Percentiles rank a stretch among this genome's conserved stretches.
These are phyloP conservation scores for Eudemis profundana DNA, from an alignment of 2,888 invertebrate genomes.

Conservation along the genomic window DNA sequence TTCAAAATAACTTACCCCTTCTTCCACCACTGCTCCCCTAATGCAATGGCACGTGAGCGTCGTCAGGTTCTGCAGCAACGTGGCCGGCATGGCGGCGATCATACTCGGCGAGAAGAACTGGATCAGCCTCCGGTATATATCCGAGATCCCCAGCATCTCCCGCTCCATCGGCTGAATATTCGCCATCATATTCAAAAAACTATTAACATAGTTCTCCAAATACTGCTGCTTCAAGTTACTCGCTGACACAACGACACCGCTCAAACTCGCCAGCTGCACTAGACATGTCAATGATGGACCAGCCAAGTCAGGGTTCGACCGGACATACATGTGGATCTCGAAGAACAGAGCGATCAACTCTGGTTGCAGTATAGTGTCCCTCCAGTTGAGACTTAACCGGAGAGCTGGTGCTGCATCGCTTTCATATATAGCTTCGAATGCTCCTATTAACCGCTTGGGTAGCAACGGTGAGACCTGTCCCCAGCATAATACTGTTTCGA, in stretches of 20 bases:
- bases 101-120: slow-evolving; percentile 77
- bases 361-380: slow-evolving; percentile 90
- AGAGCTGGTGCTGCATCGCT: slow-evolving; percentile 87
- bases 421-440: slow-evolving; percentile 89
- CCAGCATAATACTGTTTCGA: slow-evolving; percentile 93
- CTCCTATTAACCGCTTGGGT: slow-evolving; percentile 89
- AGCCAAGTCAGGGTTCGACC: slow-evolving; percentile 89
- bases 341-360: slow-evolving; percentile 92
- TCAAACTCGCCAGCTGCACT: slow-evolving; percentile 88
- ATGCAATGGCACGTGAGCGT: slow-evolving; percentile 77
- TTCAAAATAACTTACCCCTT: slow-evolving; percentile 67
- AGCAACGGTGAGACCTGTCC: slow-evolving; percentile 89
- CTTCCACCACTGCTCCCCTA: slow-evolving; percentile 76
- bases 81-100: slow-evolving; percentile 73
- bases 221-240: slow-evolving; percentile 75
- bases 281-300: slow-evolving; percentile 93
- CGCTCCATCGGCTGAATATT: slow-evolving; percentile 75
- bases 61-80: slow-evolving; percentile 76
- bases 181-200: slow-evolving; percentile 76
- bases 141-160: slow-evolving; percentile 78
- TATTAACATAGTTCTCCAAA: slow-evolving; percentile 77
- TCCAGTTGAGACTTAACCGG: slow-evolving; percentile 89
- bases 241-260: slow-evolving; percentile 71
- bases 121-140: slow-evolving; percentile 76
- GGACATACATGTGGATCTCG: slow-evolving; percentile 92